Base-by-base conservation (phyloP, 2,113 vertebrate species). In the Brachypodius melanocephalos region DNA sequence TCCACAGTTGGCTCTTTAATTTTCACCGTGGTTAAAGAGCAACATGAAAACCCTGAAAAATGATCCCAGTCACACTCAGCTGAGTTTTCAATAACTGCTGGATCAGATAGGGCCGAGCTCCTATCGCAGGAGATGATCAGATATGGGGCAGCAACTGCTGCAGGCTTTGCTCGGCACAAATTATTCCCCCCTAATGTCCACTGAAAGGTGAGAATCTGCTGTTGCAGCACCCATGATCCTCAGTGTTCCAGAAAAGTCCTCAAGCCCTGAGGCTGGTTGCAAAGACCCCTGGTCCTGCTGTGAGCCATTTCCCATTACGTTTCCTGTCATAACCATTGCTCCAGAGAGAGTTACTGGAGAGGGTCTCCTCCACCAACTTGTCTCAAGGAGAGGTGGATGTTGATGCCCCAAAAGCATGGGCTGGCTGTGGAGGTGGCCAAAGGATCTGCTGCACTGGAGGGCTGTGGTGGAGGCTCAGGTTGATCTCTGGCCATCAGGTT, bases 11-110 rank as follows among this genome's bases (percentile, higher is more conserved):
- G 78, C 68, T 91, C 71, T 91, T 95, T 81, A 87, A 94, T 95
- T 89, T 88, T 95, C 85, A 31, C 76, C 5, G 0, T 63, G 82
- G 82, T 93, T 88, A 71, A 93, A 95, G 62, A 90, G 49, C 62
- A 45, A n/a, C 63, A 14, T 74, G 65, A 88, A 96, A 96, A 73
- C 92, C 28, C 75, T 93, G 93, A 96, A 46, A 93, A 94, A 94
- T 88, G n/a, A 88, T 66, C 83, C 61, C 62, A 32, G 89, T 77
- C 68, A 65, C 59, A 71, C 90, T 88, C 85, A 85, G 89, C 89
- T 96, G 94, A 78, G 89, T 78, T 92, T 97, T 95, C 93, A 96
- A 83, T 96, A 96, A 88, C 82, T 86, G 82, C 63, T 86, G 82
- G 88, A 90, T 90, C 85, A 93, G 93, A 94, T 90, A 95, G 85